Percentiles rank a stretch among this genome's conserved stretches.
Conservation (phyloP, 2,888 invertebrate species). For the Dioctria rufipes region DNA sequence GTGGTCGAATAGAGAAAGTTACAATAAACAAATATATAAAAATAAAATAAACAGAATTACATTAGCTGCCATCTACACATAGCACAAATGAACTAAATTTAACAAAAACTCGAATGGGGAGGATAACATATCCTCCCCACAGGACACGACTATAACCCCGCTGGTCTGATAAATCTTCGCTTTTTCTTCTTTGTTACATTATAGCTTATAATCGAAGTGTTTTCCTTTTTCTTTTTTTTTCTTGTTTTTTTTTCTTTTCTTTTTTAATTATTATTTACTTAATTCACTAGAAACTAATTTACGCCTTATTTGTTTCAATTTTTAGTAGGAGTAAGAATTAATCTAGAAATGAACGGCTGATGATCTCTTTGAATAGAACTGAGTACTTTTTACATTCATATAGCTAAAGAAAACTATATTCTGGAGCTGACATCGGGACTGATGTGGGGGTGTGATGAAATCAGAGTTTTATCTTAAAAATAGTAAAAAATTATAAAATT, state of each 20-base stretch:
- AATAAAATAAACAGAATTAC: slow-evolving; percentile 36
- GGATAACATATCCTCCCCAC: slow-evolving; percentile 49
- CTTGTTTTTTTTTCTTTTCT: too few relatives aligned
- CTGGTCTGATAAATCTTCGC: slow-evolving; percentile 38
- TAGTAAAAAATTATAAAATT: slow-evolving; percentile 52
- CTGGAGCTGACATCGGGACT: slow-evolving; percentile 39
- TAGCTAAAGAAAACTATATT: slow-evolving; percentile 9
- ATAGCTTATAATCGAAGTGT: slow-evolving; percentile 42
- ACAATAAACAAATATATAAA: slow-evolving; percentile 32
- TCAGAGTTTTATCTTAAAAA: slow-evolving; percentile 39
- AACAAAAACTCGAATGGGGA: slow-evolving; percentile 39
- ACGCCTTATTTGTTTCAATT: slow-evolving; percentile 51
- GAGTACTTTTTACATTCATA: slow-evolving; percentile 32
- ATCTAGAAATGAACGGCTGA: slow-evolving; percentile 46
- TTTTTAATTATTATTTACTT: slow-evolving; percentile 39
- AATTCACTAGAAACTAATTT: slow-evolving; percentile 48
- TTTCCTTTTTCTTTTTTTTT: too few relatives aligned
- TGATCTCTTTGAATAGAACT: background rate
- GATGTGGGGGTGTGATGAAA: slow-evolving; percentile 29
- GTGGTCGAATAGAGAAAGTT: slow-evolving; percentile 25
- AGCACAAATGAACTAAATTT: slow-evolving; percentile 48
- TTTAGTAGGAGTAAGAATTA: slow-evolving; percentile 50
- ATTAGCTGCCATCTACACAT: slow-evolving; percentile 47
- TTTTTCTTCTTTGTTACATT: slow-evolving; percentile 24
- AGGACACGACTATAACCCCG: slow-evolving; percentile 41